Percentiles rank a stretch among this genome's conserved stretches.
Evolutionary conservation across 1,140 invertebrate species (phyloP).

Genomic region (Papilio machaon): DNA sequence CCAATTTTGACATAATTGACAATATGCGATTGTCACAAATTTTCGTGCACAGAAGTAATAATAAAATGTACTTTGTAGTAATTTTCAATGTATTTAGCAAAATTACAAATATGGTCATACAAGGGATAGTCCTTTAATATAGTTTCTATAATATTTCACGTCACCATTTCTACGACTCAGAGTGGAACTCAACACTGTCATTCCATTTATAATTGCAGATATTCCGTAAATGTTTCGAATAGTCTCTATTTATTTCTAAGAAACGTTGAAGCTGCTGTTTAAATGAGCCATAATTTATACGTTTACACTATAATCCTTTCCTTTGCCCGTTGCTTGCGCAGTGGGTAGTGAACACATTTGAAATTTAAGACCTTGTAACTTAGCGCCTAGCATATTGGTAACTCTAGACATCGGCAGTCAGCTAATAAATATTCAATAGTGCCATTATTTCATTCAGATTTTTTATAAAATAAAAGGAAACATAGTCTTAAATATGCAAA

Average conservation of each 20-base stretch:
- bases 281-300: constrained; percentile 16
- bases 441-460: background rate
- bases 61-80: no score
- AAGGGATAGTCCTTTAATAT: background rate
- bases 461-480: background rate
- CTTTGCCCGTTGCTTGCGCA: constrained; percentile 13
- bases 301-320: constrained; percentile 20
- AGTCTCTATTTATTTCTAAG: background rate
- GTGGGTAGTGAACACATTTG: constrained; percentile 11
- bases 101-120: background rate
- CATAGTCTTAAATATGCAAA: no score
- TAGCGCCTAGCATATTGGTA: constrained; percentile 12
- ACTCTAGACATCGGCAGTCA: background rate
- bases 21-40: no score
- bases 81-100: background rate
- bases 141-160: background rate
- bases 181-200: background rate
- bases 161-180: background rate
- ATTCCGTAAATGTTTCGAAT: constrained; percentile 17
- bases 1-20: no score
- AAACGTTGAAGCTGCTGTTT: background rate
- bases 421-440: background rate
- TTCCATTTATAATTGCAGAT: constrained; percentile 25
- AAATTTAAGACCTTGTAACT: constrained; percentile 25
- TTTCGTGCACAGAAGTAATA: no score